Evolutionary conservation across 1,140 invertebrate species (phyloP).

Genomic region (Macrocentrus cingulum): DNA sequence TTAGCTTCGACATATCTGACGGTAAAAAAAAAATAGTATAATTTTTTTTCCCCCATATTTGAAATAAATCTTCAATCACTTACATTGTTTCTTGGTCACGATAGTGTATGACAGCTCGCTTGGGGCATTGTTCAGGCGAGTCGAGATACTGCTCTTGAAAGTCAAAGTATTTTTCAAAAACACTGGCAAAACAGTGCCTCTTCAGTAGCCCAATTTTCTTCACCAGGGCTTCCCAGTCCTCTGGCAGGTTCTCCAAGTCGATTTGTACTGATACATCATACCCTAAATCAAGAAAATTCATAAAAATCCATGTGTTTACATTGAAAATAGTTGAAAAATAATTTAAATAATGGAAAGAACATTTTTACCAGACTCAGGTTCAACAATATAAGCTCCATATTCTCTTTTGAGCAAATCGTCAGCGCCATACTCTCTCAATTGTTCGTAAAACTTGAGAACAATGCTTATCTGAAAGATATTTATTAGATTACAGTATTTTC

Average conservation of each 20-base stretch:
- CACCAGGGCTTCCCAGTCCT: conserved; percentile 84
- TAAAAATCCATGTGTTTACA: conserved; percentile 10
- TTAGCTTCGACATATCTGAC: conserved; percentile 96
- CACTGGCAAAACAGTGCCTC: conserved; percentile 98
- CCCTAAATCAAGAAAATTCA: conserved; percentile 56
- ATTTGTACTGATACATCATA: conserved; percentile 94
- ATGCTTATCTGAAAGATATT: conserved; percentile 83
- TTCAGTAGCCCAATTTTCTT: conserved; percentile 94
- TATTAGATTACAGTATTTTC: neutral
- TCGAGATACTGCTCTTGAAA: conserved; percentile 97
- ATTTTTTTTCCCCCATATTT: too few species aligned
- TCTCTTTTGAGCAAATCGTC: conserved; percentile 93
- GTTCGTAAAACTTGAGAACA: conserved; percentile 97
- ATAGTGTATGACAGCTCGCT: conserved; percentile 97
- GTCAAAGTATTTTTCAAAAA: conserved; percentile 99
- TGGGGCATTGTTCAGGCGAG: conserved; percentile 90
- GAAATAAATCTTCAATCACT: conserved; percentile 43
- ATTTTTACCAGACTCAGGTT: conserved; percentile 60
- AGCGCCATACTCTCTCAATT: conserved; percentile 96
- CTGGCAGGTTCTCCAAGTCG: conserved; percentile 90
- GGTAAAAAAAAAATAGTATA: conserved; percentile 7
- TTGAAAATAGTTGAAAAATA: neutral
- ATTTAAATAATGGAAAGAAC: neutral
- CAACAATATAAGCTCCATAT: conserved; percentile 80
- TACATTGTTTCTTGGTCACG: conserved; percentile 99